Percentiles rank a stretch among this genome's conserved stretches.
These are phyloP conservation scores for Marasmarcha lunaedactyla DNA, from an alignment of 2,888 invertebrate genomes.

Conservation along the genomic window DNA sequence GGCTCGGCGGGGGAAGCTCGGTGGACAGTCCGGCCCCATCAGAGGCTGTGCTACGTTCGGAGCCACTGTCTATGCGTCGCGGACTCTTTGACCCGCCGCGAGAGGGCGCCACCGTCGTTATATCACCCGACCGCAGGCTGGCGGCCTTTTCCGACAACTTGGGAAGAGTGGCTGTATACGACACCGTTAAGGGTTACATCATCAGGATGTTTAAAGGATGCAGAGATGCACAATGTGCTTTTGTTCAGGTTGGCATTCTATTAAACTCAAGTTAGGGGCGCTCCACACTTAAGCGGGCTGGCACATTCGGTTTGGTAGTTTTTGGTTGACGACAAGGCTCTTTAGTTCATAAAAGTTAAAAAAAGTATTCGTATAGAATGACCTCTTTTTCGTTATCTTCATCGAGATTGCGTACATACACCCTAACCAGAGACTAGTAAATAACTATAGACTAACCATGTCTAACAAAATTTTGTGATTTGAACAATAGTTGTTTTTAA, in stretches of 20 bases:
- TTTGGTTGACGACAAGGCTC: no score
- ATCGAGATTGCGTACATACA: no score
- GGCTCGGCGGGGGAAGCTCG: conserved; percentile 47
- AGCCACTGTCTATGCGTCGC: conserved; percentile 82
- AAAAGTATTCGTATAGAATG: not conserved
- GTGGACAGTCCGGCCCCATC: conserved; percentile 30
- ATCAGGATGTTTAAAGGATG: conserved; percentile 95
- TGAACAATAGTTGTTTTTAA: no score
- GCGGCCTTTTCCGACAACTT: conserved; percentile 87
- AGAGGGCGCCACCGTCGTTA: conserved; percentile 75
- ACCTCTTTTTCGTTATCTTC: not conserved
- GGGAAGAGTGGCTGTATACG: conserved; percentile 89
- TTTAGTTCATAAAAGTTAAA: no score
- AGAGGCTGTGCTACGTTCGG: conserved; percentile 73
- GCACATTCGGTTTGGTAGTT: no score
- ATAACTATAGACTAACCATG: no score
- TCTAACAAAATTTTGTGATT: no score
- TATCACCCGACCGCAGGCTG: conserved; percentile 84
- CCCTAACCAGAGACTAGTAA: no score
- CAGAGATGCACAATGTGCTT: conserved; percentile 94
- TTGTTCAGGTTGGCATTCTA: conserved; percentile 83
- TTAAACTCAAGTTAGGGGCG: no score
- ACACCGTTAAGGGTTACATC: conserved; percentile 82
- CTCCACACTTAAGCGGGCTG: no score
- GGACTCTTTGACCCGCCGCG: conserved; percentile 85